Percentiles rank a stretch among this genome's conserved stretches.
These are phyloP conservation scores for Palythoa grandiflora DNA, from an alignment of 92 coral and sea anemone species.

Conservation along the genomic window DNA sequence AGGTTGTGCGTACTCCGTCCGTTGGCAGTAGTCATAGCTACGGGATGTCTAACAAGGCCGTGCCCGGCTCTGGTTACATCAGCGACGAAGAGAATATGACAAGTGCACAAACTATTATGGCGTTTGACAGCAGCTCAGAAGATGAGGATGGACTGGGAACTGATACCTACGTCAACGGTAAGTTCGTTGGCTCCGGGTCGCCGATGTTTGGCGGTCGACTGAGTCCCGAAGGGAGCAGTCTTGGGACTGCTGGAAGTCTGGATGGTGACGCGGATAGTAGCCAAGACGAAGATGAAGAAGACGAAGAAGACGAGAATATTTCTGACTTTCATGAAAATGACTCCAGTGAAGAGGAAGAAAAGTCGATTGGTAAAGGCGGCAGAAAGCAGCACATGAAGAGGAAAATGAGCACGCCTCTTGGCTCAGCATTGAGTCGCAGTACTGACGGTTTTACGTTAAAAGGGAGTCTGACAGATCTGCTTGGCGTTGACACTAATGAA, in stretches of 20 bases:
- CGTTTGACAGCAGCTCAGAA: slow-evolving; percentile 97
- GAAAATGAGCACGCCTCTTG: slow-evolving; percentile 61
- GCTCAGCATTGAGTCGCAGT: slow-evolving; percentile 53
- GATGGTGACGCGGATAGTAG: slow-evolving; percentile 92
- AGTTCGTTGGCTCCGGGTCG: slow-evolving; percentile 80
- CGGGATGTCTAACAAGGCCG: slow-evolving; percentile 60
- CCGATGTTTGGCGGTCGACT: slow-evolving; percentile 93
- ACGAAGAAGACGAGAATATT: slow-evolving; percentile 60
- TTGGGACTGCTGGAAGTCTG: slow-evolving; percentile 90
- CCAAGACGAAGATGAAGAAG: slow-evolving; percentile 53
- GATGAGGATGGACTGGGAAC: slow-evolving; percentile 94
- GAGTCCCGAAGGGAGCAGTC: slow-evolving; percentile 98
- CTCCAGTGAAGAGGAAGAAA: slow-evolving; percentile 91
- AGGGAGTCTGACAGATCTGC: slow-evolving; percentile 76
- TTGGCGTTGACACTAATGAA: slow-evolving; percentile 82
- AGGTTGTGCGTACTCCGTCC: slow-evolving; percentile 75
- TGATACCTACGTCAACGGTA: slow-evolving; percentile 75
- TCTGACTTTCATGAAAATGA: slow-evolving; percentile 84
- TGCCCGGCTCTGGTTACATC: slow-evolving; percentile 76
- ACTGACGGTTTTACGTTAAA: slow-evolving; percentile 69
- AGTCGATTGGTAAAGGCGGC: slow-evolving; percentile 70
- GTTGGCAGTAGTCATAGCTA: slow-evolving; percentile 70
- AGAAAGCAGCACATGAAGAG: slow-evolving; percentile 80
- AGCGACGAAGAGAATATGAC: slow-evolving; percentile 85
- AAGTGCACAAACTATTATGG: slow-evolving; percentile 89